These are phyloP conservation scores for Antigone vipio DNA, from an alignment of 2,113 vertebrate species.

Conservation along the genomic window DNA sequence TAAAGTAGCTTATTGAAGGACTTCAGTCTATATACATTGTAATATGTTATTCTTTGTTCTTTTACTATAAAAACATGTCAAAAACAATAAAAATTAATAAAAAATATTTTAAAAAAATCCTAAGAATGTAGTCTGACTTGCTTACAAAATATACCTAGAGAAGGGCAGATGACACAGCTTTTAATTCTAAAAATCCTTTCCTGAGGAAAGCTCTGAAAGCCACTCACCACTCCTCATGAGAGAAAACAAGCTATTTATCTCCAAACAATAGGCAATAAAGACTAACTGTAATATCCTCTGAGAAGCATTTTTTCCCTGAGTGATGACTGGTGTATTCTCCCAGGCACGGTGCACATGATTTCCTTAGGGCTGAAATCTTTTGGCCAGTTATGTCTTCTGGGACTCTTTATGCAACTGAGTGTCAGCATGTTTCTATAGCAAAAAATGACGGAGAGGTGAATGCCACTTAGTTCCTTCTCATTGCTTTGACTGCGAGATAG, in stretches of 20 bases:
- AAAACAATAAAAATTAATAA: constrained; percentile 39
- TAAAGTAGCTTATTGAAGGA: background rate
- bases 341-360: background rate
- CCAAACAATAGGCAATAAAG: background rate
- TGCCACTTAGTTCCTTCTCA: background rate
- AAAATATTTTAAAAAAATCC: constrained; percentile 19
- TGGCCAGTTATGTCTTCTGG: background rate
- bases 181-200: background rate
- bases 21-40: background rate
- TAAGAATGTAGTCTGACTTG: background rate
- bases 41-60: constrained; percentile 14
- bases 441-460: background rate
- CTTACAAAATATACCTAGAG: background rate
- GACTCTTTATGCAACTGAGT: background rate
- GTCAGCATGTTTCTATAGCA: background rate
- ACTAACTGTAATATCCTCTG: background rate
- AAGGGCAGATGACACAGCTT: background rate
- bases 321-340: background rate
- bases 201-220: background rate
- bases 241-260: background rate
- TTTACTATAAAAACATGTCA: constrained; percentile 62
- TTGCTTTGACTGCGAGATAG: background rate
- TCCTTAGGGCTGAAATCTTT: background rate
- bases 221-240: background rate
- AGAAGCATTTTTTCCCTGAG: background rate